Evolutionary conservation across 2,797 vertebrate genomes (phyloP).

Genomic region (Heliangelus exortis): DNA sequence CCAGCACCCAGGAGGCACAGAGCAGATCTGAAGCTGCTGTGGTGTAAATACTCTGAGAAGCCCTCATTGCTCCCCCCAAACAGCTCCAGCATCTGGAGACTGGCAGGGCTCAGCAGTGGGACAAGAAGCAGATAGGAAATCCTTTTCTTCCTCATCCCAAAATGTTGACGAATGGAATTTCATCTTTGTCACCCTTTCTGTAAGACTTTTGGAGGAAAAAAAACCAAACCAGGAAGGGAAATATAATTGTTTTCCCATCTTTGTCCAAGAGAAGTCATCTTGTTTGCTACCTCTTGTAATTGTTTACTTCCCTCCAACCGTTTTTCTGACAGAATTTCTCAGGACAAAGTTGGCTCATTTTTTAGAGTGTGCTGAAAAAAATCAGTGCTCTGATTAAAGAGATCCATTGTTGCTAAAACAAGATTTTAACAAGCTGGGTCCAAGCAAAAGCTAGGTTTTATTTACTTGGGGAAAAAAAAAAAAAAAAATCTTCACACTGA

Average conservation of each 20-base stretch:
- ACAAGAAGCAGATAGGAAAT: not conserved
- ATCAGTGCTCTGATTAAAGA: not conserved
- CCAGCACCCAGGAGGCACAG: not conserved
- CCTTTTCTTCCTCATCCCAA: not conserved
- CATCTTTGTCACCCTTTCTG: not conserved
- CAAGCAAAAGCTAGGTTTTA: not conserved
- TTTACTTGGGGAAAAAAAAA: not conserved
- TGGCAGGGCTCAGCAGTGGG: accelerated
- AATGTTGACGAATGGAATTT: accelerated
- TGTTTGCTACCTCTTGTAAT: not conserved
- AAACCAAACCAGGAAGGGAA: not conserved
- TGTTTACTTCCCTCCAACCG: not conserved
- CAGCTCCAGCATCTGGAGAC: not conserved
- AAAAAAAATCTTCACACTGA: accelerated
- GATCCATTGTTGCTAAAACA: not conserved
- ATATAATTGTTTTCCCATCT: not conserved
- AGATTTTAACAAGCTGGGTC: not conserved
- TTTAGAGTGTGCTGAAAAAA: accelerated
- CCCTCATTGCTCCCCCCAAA: not conserved
- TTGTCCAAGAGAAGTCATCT: not conserved
- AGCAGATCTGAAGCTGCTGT: not conserved
- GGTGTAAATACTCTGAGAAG: accelerated
- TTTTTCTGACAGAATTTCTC: not conserved
- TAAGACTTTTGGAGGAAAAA: not conserved
- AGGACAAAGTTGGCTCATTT: not conserved